phyloP scores from a whole-genome alignment of 2,113 vertebrate genomes.

The Oreochromis niloticus region DNA sequence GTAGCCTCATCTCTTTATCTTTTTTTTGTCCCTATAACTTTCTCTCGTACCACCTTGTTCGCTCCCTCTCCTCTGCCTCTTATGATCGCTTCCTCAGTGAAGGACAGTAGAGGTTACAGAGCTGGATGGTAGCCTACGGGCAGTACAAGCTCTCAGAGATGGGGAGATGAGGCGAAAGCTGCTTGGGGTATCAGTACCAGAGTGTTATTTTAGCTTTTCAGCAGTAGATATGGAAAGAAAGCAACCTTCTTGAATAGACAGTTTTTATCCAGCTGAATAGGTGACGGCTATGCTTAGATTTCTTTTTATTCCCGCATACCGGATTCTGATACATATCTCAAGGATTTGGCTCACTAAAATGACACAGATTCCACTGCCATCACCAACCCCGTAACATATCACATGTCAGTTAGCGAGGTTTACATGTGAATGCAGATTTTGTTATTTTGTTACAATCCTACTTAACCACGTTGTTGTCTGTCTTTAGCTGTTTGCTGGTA shows the following conservation, averaged over 20 bases:
- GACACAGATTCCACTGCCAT: not conserved
- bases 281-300: not conserved
- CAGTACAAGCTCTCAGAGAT: not conserved
- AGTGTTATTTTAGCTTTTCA: not conserved
- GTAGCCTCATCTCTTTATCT: not conserved
- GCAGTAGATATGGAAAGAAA: not conserved
- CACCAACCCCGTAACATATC: not conserved
- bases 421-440: not conserved
- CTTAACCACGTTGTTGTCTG: not conserved
- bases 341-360: not conserved
- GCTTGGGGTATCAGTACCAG: not conserved
- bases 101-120: slow-evolving; percentile 32
- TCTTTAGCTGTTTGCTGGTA: not conserved
- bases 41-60: not conserved
- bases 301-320: not conserved
- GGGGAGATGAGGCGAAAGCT: not conserved
- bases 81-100: not conserved
- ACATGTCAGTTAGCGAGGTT: not conserved
- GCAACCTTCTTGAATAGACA: not conserved
- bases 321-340: not conserved
- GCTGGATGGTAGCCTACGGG: not conserved
- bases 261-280: not conserved
- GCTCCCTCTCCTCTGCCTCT: not conserved
- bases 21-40: not conserved
- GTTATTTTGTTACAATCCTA: not conserved